A percentile compares a stretch with the other conserved stretches of the same genome.
Evolutionary conservation across 2,797 vertebrate species (phyloP).

Genomic region (Cottoperca gobio): DNA sequence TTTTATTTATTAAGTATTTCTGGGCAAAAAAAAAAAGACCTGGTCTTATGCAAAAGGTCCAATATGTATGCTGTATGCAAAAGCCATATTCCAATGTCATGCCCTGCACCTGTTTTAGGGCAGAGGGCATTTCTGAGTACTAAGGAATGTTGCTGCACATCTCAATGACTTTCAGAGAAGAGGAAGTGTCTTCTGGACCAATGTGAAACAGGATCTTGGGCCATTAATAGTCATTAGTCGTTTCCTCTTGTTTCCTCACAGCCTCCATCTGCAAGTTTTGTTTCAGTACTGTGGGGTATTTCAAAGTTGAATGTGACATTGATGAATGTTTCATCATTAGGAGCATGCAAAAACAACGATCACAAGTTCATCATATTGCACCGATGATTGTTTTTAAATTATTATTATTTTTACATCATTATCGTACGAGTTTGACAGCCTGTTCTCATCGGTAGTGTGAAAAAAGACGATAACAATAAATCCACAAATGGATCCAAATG

Average conservation of each 20-base stretch:
- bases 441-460: conserved; percentile 57
- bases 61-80: neutral
- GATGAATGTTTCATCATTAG: neutral
- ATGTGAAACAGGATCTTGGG: neutral
- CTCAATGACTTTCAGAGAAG: neutral
- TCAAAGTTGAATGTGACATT: conserved; percentile 2
- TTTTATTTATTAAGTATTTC: neutral
- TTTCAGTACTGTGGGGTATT: neutral
- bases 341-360: neutral
- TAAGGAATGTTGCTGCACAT: conserved; percentile 9
- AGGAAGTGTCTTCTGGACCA: neutral
- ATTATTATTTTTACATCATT: no score
- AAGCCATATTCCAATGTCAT: neutral
- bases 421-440: conserved; percentile 38
- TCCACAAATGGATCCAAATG: conserved; percentile 41
- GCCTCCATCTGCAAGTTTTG: neutral
- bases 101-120: neutral
- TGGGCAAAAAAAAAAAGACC: neutral
- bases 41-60: neutral
- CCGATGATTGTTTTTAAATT: neutral
- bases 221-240: neutral
- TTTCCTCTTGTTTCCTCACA: neutral
- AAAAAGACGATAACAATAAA: conserved; percentile 31
- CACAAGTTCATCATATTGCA: neutral
- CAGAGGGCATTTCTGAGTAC: neutral